Evolutionary conservation across 1,140 invertebrate genomes (phyloP).

Genomic region (Listronotus oregonensis): DNA sequence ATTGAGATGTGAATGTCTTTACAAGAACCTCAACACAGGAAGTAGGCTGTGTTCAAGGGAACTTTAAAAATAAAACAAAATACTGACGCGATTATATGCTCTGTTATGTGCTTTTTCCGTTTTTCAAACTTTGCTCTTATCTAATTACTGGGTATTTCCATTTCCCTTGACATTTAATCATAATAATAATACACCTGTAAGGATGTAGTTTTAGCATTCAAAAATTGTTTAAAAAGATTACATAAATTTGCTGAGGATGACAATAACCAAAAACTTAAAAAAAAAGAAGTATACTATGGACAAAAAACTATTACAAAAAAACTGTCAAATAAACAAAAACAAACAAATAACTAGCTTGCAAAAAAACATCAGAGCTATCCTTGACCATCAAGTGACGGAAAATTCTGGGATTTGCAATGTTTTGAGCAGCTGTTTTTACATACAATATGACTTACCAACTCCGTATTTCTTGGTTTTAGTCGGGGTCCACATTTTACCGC

Average conservation of each 20-base stretch:
- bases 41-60: conserved; percentile 39
- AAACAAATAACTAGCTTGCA: neutral
- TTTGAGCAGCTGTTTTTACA: conserved; percentile 9
- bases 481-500: conserved; percentile 62
- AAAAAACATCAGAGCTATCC: conserved; percentile 20
- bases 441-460: conserved; percentile 61
- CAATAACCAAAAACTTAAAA: no score
- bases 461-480: conserved; percentile 68
- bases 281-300: no score
- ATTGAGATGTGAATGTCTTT: conserved; percentile 40
- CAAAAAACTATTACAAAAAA: conserved; percentile 1
- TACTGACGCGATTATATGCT: conserved; percentile 4
- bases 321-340: neutral
- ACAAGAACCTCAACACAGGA: conserved; percentile 32
- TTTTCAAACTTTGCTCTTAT: neutral
- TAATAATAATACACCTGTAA: neutral
- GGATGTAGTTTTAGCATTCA: no score
- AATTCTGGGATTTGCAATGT: conserved; percentile 1
- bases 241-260: no score
- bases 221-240: no score
- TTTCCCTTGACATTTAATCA: neutral
- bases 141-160: neutral
- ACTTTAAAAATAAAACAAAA: conserved; percentile 34
- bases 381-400: conserved; percentile 4
- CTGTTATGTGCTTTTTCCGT: conserved; percentile 13